Evolutionary conservation across 2,797 vertebrate genomes (phyloP), one percentile per base, ranked within the genome.

Genomic region (Silurus lanzhouensis): DNA sequence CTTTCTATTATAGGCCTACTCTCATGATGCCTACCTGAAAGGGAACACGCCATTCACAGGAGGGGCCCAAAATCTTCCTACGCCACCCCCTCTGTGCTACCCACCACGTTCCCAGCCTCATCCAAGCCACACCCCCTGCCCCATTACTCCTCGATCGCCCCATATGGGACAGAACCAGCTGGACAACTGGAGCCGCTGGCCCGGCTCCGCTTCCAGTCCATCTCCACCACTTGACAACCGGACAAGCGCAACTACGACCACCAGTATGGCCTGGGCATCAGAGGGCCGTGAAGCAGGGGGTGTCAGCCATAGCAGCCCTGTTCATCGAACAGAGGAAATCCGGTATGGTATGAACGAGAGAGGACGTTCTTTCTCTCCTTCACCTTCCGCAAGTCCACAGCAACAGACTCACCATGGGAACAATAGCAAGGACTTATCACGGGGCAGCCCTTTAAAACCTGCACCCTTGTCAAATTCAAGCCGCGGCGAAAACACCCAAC

Each of bases 11-110:
- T 93, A 98, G 98, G 98, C 98, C 0, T 99, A 98, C 90, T 99
- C 97, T 67, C 97, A 99, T 91, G 98, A 99, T 88, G 98, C 98
- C 92, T 99, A 99, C 94, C 94, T 99, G 94, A 99, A 94, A 89
- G 98, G 98, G 90, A 99, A 98, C 91, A 94, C 97, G 84, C 97
- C 97, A 0, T 99, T 96, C 86, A 93, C 94, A 0, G 97, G 98
- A 67, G 96, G 96, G 90, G 97, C 97, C 1, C 95, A 96, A 92
- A 96, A 96, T 93, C 97, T 98, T 90, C 98, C 98, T 0, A 96
- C 97, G 8, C 98, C 98, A 0, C 98, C 98, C 44, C 95, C 97
- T n/a, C 85, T 97, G 87, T 97, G 96, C 90, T 99, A 98, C 92
- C 95, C 96, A 91, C 95, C 96, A 0, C 96, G 95, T 84, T 95